Conservation (phyloP, 2,113 vertebrate genomes). For the Ciconia stormi region DNA sequence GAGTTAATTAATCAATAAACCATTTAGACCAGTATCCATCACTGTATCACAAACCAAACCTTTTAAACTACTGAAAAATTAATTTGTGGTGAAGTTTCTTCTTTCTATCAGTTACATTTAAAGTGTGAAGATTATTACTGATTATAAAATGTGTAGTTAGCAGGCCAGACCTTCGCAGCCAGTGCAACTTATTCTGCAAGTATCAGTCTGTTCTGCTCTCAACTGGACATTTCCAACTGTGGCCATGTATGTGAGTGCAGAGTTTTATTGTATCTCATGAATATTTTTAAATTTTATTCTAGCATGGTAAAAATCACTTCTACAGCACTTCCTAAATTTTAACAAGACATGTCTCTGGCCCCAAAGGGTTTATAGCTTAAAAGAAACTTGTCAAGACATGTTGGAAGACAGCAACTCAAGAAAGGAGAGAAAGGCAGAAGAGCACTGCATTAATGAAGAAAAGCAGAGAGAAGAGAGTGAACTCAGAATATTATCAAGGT, state of each 20-base stretch:
- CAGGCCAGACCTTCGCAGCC: not conserved
- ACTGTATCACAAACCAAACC: not conserved
- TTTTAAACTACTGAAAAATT: not conserved
- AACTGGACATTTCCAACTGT: not conserved
- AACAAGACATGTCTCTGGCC: not conserved
- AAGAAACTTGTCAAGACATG: constrained; percentile 25
- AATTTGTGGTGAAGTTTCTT: not conserved
- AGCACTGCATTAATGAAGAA: not conserved
- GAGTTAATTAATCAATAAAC: not conserved
- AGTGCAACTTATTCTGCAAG: not conserved
- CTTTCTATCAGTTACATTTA: not conserved
- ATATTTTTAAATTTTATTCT: constrained; percentile 19
- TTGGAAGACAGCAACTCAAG: not conserved
- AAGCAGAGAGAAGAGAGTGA: not conserved
- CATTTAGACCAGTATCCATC: not conserved
- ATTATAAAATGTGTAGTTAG: not conserved
- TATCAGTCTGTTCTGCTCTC: not conserved
- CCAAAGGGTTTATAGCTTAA: not conserved
- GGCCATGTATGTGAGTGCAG: not conserved
- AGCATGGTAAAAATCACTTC: not conserved
- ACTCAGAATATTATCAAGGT: not conserved
- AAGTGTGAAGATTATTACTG: not conserved
- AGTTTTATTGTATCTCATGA: not conserved
- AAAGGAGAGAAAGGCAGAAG: not conserved
- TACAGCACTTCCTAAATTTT: constrained; percentile 8